These are phyloP conservation scores for Patiria miniata DNA, from an alignment of 35 echinoderm and acorn worm species.

Conservation along the genomic window DNA sequence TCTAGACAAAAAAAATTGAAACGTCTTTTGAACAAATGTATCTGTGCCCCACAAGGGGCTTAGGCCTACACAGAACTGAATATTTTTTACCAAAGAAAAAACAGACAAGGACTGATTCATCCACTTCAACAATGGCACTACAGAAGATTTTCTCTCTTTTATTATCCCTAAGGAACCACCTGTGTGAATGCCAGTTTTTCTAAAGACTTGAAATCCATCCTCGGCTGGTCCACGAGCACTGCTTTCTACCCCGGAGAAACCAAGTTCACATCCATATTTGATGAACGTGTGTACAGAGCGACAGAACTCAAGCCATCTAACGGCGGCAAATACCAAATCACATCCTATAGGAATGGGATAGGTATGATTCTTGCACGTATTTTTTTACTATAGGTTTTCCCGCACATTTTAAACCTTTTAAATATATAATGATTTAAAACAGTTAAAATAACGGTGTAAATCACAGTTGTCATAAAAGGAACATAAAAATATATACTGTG, in stretches of 20 bases:
- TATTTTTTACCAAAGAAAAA: too few relatives aligned
- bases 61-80: too few relatives aligned
- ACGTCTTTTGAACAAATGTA: too few relatives aligned
- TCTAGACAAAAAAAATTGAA: too few relatives aligned
- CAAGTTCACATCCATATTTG: conserved; percentile 80
- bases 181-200: conserved; percentile 88
- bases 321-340: conserved; percentile 95
- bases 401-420: neutral
- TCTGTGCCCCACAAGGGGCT: too few relatives aligned
- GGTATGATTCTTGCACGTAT: conserved; percentile 36
- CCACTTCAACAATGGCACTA: too few relatives aligned
- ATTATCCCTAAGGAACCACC: conserved; percentile 55
- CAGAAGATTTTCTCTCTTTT: neutral
- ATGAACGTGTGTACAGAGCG: conserved; percentile 62
- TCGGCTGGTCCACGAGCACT: conserved; percentile 89
- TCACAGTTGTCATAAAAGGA: too few relatives aligned
- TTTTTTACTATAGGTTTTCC: neutral
- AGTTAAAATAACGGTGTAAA: too few relatives aligned
- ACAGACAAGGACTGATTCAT: too few relatives aligned
- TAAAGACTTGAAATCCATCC: conserved; percentile 37
- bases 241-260: conserved; percentile 90
- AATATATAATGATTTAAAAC: neutral
- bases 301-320: conserved; percentile 70
- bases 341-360: conserved; percentile 74
- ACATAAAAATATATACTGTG: too few relatives aligned